Evolutionary conservation across 2,113 vertebrate genomes (phyloP).

Genomic region (Rhinogobius similis): DNA sequence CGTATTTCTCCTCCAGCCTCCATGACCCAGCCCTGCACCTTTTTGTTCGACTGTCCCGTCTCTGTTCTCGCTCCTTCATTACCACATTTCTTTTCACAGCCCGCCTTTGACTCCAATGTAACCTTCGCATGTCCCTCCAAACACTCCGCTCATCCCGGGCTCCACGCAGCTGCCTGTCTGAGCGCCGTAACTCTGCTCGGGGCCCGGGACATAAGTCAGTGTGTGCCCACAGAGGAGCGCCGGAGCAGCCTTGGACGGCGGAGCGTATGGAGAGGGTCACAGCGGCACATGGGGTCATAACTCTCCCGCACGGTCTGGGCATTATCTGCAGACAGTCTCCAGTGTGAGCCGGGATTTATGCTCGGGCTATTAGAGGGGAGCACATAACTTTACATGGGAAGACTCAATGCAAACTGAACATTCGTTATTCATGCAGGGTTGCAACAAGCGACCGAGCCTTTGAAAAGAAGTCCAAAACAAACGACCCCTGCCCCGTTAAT

Average conservation of each 20-base stretch:
- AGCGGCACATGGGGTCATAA: constrained; percentile 21
- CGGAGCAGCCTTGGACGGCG: constrained; percentile 21
- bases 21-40: not conserved
- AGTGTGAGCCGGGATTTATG: not conserved
- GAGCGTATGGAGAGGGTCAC: constrained; percentile 9
- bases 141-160: constrained; percentile 8
- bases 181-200: constrained; percentile 25
- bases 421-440: not conserved
- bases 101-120: constrained; percentile 3
- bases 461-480: too few species aligned
- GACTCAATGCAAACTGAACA: not conserved
- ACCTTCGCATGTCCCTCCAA: constrained; percentile 29
- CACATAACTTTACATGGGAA: not conserved
- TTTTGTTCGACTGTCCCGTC: too few species aligned
- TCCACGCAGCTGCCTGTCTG: not conserved
- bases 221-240: not conserved
- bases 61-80: not conserved
- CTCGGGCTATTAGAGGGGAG: not conserved
- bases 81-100: not conserved
- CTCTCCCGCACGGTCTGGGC: constrained; percentile 14
- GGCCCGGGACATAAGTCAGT: constrained; percentile 33
- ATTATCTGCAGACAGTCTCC: not conserved
- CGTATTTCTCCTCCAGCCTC: too few species aligned
- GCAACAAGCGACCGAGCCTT: too few species aligned
- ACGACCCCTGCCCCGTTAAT: too few species aligned